Evolutionary conservation across 2,797 vertebrate genomes (phyloP).

Genomic region (Hylomyscus alleni): DNA sequence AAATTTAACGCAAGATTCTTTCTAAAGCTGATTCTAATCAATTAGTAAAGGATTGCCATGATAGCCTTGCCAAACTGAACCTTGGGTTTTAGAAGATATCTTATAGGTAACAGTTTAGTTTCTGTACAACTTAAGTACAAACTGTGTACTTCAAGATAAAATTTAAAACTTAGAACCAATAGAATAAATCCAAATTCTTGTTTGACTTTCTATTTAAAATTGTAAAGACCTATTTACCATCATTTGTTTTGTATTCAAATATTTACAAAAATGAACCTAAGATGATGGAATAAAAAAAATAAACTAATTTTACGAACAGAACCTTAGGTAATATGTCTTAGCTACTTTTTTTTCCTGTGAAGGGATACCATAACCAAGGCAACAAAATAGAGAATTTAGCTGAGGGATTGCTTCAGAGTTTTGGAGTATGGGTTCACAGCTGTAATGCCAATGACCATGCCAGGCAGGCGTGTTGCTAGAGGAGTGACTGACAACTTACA

Average conservation of each 20-base stretch:
- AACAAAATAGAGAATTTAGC: not conserved
- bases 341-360: not conserved
- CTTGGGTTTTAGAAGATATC: conserved; percentile 38
- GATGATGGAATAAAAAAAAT: not conserved
- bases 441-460: not conserved
- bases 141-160: not conserved
- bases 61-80: not conserved
- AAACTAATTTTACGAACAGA: conserved; percentile 45
- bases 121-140: not conserved
- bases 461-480: not conserved
- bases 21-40: not conserved
- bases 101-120: conserved; percentile 9
- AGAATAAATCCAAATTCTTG: not conserved
- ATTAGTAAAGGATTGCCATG: not conserved
- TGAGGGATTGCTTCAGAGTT: not conserved
- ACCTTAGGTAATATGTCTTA: not conserved
- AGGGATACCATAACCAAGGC: not conserved
- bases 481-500: not conserved
- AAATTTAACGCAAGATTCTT: not conserved
- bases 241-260: not conserved
- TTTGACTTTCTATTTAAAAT: not conserved
- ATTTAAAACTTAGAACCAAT: not conserved
- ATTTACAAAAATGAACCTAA: conserved; percentile 15
- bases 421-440: not conserved
- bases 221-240: not conserved